A percentile compares a stretch with the other conserved stretches of the same genome.
These are phyloP conservation scores for Eilema sororculum DNA, from an alignment of 2,888 invertebrate genomes.

Conservation along the genomic window DNA sequence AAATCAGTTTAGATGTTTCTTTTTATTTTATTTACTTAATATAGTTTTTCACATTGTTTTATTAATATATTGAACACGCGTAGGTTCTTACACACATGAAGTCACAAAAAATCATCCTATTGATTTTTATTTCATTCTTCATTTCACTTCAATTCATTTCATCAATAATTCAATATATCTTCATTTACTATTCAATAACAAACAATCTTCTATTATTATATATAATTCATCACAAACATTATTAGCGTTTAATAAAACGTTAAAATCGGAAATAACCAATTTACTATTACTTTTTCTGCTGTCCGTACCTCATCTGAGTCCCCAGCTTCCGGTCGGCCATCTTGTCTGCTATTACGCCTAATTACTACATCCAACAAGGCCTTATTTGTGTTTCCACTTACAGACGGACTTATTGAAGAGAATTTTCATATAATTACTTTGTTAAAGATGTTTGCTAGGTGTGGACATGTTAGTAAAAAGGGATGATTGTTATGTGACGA, in stretches of 20 bases:
- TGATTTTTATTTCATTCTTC: too few relatives aligned
- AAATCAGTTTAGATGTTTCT: too few relatives aligned
- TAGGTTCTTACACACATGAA: too few relatives aligned
- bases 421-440: background rate
- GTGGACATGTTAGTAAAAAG: background rate
- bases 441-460: background rate
- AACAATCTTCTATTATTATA: background rate
- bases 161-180: too few relatives aligned
- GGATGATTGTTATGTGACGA: background rate
- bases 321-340: constrained; percentile 73
- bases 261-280: background rate
- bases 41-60: too few relatives aligned
- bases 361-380: constrained; percentile 68
- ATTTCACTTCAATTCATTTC: too few relatives aligned
- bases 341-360: constrained; percentile 79
- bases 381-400: constrained; percentile 32
- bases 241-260: background rate
- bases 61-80: too few relatives aligned
- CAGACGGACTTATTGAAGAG: background rate
- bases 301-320: constrained; percentile 48
- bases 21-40: too few relatives aligned
- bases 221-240: background rate
- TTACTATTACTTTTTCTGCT: constrained; percentile 20
- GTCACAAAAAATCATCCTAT: too few relatives aligned
- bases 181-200: background rate